A percentile compares a stretch with the other conserved stretches of the same genome.
These are phyloP conservation scores for Alcis repandata DNA, from an alignment of 2,888 invertebrate genomes.

Conservation along the genomic window DNA sequence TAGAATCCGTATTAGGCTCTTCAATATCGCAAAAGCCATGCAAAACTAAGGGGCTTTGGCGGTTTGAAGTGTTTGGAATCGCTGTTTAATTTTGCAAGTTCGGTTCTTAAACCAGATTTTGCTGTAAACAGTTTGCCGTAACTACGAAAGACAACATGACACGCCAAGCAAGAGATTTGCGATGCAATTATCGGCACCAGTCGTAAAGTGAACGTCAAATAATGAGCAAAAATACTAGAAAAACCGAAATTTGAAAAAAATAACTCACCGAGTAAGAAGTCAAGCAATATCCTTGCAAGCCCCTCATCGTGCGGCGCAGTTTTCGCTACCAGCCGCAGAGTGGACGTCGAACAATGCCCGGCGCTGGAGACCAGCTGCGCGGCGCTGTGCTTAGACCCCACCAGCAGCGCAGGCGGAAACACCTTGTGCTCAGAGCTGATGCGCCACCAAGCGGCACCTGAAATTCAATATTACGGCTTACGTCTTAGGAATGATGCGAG, in stretches of 20 bases:
- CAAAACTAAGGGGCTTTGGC: no score
- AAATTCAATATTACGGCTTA: background rate
- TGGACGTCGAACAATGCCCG: constrained; percentile 65
- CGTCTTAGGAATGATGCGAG: background rate
- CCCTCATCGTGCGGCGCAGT: constrained; percentile 65
- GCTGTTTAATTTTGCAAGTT: no score
- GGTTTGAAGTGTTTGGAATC: no score
- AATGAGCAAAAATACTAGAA: no score
- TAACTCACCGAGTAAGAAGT: constrained; percentile 10
- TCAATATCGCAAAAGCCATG: no score
- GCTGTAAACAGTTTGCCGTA: no score
- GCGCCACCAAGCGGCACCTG: constrained; percentile 81
- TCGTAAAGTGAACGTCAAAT: no score
- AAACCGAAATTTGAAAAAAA: no score
- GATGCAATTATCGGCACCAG: background rate
- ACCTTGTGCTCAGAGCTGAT: constrained; percentile 58
- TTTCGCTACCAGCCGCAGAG: constrained; percentile 64
- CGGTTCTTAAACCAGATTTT: no score
- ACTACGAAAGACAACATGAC: no score
- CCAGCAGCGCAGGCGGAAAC: constrained; percentile 64
- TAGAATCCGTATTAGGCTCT: no score
- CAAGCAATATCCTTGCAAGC: constrained; percentile 50
- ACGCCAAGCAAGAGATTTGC: no score
- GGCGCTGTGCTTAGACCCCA: constrained; percentile 66
- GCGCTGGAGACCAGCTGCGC: constrained; percentile 76